Base-by-base conservation (phyloP, 1,140 invertebrate species). In the Cylas formicarius region DNA sequence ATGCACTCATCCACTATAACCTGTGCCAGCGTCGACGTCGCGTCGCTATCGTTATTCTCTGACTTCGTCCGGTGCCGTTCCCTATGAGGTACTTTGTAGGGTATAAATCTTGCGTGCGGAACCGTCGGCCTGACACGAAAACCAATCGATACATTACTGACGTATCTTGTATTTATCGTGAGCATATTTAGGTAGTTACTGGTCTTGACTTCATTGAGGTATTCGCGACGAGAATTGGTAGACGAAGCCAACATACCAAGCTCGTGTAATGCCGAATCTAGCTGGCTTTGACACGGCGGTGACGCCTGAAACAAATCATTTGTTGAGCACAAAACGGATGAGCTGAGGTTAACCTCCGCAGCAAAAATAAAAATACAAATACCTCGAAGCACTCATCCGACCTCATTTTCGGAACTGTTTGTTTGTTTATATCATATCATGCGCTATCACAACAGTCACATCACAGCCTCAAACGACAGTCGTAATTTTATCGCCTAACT, bases 81-180 rank as follows among this genome's bases (percentile, higher is more conserved):
- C 13, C 44, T 50, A 23, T 14, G 11, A 20, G 56, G 37, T 16
- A 58, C 34, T 11, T 40, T 39, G 41, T 66, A 66, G 6, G 63
- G 63, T 44, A 59, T 64, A 28, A 57, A 59, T n/a, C 63, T 44
- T 6, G 52, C 47, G 37, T 56, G 48, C 2, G 55, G 49, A 6
- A 56, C 50, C 8, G 48, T 46, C 19, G 57, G 57, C 43, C 70
- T 71, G 61, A 74, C 71, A 48, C 69, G 70, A 52, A 73, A 72
- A 0, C 73, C 73, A 40, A 75, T 71, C 10, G 72, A 73, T 29
- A 75, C 72, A 50, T 73, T 75, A 11, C 72, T 75, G 5, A 75
- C 57, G 44, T 60, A 62, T 36, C 71, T 65, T 29, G 72, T 72
- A 53, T 75, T 75, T 5, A 74, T 66, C 11, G 69, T 67, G 53